These are phyloP conservation scores for Melanostigma gelatinosum DNA, from an alignment of 2,113 vertebrate species.

Conservation along the genomic window DNA sequence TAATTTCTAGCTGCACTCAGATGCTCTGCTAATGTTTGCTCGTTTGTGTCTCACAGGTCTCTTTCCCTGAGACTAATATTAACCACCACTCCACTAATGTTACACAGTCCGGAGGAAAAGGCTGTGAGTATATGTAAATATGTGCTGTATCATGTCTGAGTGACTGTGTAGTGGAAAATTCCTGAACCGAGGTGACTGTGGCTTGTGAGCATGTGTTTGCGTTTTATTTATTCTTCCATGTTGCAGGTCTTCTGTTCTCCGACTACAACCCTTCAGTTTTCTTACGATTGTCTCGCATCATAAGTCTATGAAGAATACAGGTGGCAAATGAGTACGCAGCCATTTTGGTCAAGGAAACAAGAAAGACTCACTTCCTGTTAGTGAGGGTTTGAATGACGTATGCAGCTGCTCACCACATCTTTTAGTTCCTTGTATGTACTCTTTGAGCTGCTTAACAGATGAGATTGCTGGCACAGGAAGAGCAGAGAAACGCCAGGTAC, in stretches of 20 bases:
- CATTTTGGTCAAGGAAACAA: slow-evolving; percentile 18
- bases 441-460: slow-evolving; percentile 44
- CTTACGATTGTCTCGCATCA: neutral
- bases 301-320: slow-evolving; percentile 2
- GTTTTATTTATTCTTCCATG: slow-evolving; percentile 10
- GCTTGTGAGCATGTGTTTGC: slow-evolving; percentile 37
- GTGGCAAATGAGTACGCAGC: neutral
- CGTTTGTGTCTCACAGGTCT: slow-evolving; percentile 11
- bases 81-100: slow-evolving; percentile 26
- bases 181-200: slow-evolving; percentile 41
- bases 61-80: slow-evolving; percentile 31
- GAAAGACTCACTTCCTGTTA: slow-evolving; percentile 61
- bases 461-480: slow-evolving; percentile 51
- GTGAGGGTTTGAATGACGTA: slow-evolving; percentile 50
- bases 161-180: slow-evolving; percentile 64
- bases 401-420: slow-evolving; percentile 52
- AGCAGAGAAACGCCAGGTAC: slow-evolving; percentile 29
- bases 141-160: slow-evolving; percentile 26
- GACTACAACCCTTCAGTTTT: neutral
- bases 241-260: slow-evolving; percentile 21
- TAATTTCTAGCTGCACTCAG: slow-evolving; percentile 26
- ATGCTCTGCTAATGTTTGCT: slow-evolving; percentile 35
- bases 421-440: slow-evolving; percentile 37
- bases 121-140: slow-evolving; percentile 53
- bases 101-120: slow-evolving; percentile 33